Evolutionary conservation across 1,140 invertebrate genomes (phyloP).

Genomic region (Mercenaria mercenaria): DNA sequence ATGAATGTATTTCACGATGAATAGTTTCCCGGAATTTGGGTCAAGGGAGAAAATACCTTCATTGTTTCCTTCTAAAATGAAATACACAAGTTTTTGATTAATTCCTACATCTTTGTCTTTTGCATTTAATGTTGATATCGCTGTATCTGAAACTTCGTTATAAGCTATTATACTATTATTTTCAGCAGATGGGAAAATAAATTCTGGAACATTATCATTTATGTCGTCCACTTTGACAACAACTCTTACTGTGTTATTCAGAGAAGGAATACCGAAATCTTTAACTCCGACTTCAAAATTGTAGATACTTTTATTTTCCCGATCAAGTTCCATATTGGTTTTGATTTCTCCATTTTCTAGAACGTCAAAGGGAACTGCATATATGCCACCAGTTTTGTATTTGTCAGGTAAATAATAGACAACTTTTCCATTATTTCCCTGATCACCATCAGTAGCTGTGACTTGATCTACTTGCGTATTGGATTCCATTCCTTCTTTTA

Average conservation of each 20-base stretch:
- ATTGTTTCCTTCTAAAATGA: conserved; percentile 73
- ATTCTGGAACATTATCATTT: conserved; percentile 64
- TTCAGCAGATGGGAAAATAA: conserved; percentile 54
- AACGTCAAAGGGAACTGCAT: conserved; percentile 58
- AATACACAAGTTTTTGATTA: conserved; percentile 71
- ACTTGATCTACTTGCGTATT: conserved; percentile 59
- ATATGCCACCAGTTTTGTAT: conserved; percentile 23
- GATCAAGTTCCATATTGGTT: conserved; percentile 61
- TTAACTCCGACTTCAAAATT: conserved; percentile 53
- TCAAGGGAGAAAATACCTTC: conserved; percentile 72
- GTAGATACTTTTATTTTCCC: conserved; percentile 59
- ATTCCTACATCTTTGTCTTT: conserved; percentile 69
- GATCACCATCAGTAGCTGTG: conserved; percentile 54
- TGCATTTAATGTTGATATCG: conserved; percentile 58
- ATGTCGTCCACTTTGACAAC: conserved; percentile 56
- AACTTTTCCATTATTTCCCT: conserved; percentile 43
- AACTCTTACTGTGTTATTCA: conserved; percentile 54
- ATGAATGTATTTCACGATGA: conserved; percentile 54
- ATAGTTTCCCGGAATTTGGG: conserved; percentile 68
- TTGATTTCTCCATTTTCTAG: conserved; percentile 57
- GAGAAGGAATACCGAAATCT: conserved; percentile 54
- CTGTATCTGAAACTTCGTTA: conserved; percentile 57
- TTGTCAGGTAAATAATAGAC: conserved; percentile 46
- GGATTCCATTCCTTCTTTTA: conserved; percentile 60
- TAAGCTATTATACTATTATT: conserved; percentile 49